Evolutionary conservation across 1,140 invertebrate species (phyloP).

Genomic region (Brachionus plicatilis): DNA sequence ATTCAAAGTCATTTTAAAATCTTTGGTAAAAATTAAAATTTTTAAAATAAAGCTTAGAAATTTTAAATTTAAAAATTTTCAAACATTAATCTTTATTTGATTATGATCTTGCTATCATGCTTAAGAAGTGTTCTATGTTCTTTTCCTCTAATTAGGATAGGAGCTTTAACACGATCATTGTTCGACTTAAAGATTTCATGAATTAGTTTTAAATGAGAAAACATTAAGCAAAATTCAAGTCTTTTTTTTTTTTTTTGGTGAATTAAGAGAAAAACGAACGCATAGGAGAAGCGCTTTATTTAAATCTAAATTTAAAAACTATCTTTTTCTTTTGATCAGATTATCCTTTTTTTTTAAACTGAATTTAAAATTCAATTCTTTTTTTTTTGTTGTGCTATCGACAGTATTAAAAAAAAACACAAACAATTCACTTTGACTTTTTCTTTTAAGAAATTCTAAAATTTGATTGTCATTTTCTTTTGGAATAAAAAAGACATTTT

Average conservation of each 20-base stretch:
- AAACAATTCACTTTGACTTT: no score
- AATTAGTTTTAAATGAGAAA: neutral
- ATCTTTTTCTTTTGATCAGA: neutral
- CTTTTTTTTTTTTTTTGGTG: neutral
- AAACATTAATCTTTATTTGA: conserved; percentile 15
- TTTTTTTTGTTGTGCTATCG: neutral
- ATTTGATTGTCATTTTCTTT: neutral
- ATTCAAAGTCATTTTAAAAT: conserved; percentile 4
- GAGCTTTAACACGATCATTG: neutral
- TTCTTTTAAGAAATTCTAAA: no score
- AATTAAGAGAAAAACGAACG: neutral
- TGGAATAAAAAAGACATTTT: neutral
- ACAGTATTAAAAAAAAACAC: no score
- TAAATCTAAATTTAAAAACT: neutral
- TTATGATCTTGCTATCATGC: conserved; percentile 26
- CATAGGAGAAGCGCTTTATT: neutral
- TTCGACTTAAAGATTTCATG: neutral
- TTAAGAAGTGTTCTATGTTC: neutral
- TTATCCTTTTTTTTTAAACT: neutral
- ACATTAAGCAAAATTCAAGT: neutral
- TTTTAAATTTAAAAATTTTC: neutral
- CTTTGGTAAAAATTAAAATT: neutral
- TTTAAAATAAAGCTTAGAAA: neutral
- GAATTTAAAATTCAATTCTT: neutral
- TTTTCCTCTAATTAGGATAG: neutral